These are phyloP conservation scores for Symphodus melops DNA, from an alignment of 2,113 vertebrate species.

Conservation along the genomic window DNA sequence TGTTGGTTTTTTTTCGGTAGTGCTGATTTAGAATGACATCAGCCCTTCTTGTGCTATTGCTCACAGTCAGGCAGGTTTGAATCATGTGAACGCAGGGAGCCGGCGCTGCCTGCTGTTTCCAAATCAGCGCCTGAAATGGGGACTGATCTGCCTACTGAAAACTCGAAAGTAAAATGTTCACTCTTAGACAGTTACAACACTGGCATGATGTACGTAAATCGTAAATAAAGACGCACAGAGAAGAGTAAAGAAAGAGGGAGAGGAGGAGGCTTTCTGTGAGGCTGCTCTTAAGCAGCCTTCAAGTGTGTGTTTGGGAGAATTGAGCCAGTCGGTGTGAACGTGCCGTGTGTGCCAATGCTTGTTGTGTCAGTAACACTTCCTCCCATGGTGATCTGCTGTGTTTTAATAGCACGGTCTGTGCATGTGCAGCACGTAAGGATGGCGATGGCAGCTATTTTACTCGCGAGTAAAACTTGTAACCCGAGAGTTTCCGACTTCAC, in stretches of 20 bases:
- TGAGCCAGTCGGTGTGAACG: constrained; percentile 12
- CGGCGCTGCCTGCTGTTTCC: background rate
- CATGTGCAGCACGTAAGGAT: background rate
- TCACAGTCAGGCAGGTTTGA: background rate
- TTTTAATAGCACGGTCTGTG: background rate
- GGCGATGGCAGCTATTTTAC: background rate
- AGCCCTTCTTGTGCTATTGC: background rate
- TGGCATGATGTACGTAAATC: background rate
- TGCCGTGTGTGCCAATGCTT: constrained; percentile 33
- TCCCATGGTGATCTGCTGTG: constrained; percentile 12
- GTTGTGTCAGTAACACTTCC: constrained; percentile 44
- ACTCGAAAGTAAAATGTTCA: background rate
- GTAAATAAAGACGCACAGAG: background rate
- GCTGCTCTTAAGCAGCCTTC: constrained; percentile 7
- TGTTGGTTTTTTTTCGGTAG: background rate
- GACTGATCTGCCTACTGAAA: background rate
- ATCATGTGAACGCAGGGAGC: background rate
- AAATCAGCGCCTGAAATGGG: background rate
- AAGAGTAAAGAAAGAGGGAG: background rate
- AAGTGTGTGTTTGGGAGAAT: constrained; percentile 28
- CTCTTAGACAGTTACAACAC: background rate
- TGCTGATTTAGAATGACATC: background rate
- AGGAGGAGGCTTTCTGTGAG: background rate
- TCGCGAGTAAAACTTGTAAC: background rate
- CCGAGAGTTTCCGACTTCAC: background rate